phyloP scores from a whole-genome alignment of 2,888 invertebrate species.

The Miltochrista miniata region DNA sequence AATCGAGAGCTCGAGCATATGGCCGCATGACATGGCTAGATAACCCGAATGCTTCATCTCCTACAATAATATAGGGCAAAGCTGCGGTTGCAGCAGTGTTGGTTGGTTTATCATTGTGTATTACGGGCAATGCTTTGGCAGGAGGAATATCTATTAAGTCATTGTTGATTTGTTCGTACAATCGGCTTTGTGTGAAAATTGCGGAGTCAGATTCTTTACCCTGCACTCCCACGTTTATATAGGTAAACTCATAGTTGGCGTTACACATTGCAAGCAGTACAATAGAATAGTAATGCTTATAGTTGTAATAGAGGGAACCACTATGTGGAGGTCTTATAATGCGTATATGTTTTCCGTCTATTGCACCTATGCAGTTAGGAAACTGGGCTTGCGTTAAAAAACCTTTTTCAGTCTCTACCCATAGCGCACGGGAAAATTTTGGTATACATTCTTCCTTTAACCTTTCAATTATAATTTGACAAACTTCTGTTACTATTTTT shows the following conservation, averaged over 20 bases:
- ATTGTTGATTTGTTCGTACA: slow-evolving; percentile 22
- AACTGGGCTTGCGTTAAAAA: too few species aligned
- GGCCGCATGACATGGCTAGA: too few species aligned
- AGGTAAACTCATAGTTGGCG: slow-evolving; percentile 28
- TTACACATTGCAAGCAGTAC: slow-evolving; percentile 8
- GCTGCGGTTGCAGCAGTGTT: too few species aligned
- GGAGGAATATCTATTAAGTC: slow-evolving; percentile 28
- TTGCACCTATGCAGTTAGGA: too few species aligned
- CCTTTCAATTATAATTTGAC: slow-evolving; percentile 36
- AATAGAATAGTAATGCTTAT: too few species aligned
- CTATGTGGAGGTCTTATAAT: slow-evolving; percentile 30
- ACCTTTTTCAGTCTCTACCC: too few species aligned
- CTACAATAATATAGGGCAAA: too few species aligned
- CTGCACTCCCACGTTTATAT: slow-evolving; percentile 26
- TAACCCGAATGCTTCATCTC: too few species aligned
- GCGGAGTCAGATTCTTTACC: slow-evolving; percentile 28
- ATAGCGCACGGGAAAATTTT: slow-evolving; percentile 27
- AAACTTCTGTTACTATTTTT: slow-evolving; percentile 35
- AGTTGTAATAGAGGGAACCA: slow-evolving; percentile 32
- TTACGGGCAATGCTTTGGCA: slow-evolving; percentile 19
- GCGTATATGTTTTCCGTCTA: too few species aligned
- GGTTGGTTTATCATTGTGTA: slow-evolving; percentile 24
- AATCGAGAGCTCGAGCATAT: too few species aligned
- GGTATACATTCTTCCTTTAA: slow-evolving; percentile 33
- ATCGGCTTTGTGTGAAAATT: slow-evolving; percentile 30